A percentile compares a stretch with the other conserved stretches of the same genome.
Evolutionary conservation across 2,888 invertebrate genomes (phyloP).

Genomic region (Pemphredon lugubris): DNA sequence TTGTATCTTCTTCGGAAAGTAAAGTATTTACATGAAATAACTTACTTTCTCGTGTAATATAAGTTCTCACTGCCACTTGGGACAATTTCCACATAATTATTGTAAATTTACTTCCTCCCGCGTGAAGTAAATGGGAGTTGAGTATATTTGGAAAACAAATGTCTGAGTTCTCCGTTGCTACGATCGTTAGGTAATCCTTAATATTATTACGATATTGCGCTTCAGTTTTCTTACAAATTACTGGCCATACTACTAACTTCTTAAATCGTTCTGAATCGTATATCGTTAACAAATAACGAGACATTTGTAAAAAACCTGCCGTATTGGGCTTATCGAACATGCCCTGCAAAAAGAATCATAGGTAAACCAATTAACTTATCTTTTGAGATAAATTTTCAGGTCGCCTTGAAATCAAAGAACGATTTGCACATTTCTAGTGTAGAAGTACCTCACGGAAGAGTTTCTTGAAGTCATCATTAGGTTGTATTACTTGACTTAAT

Average conservation of each 20-base stretch:
- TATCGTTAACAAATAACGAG: slow-evolving; percentile 73
- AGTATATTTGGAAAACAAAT: slow-evolving; percentile 74
- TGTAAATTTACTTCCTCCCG: slow-evolving; percentile 75
- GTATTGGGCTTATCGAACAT: slow-evolving; percentile 79
- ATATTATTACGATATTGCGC: slow-evolving; percentile 74
- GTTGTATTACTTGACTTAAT: slow-evolving; percentile 69
- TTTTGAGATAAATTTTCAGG: no score
- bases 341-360: slow-evolving; percentile 63
- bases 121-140: slow-evolving; percentile 74
- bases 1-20: no score
- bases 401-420: not conserved
- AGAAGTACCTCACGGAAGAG: slow-evolving; percentile 64
- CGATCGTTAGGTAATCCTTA: slow-evolving; percentile 68
- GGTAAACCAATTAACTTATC: not conserved
- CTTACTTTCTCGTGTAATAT: slow-evolving; percentile 68
- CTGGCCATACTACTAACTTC: slow-evolving; percentile 74
- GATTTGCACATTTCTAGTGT: not conserved
- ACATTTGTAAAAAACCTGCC: slow-evolving; percentile 73
- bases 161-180: slow-evolving; percentile 73
- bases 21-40: slow-evolving; percentile 3
- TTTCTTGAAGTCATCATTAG: slow-evolving; percentile 72
- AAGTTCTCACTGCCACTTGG: slow-evolving; percentile 68
- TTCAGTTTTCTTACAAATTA: slow-evolving; percentile 75
- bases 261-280: slow-evolving; percentile 72
- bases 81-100: slow-evolving; percentile 77